phyloP scores from a whole-genome alignment of 2,113 vertebrate species.

The Amphiprion percula region DNA sequence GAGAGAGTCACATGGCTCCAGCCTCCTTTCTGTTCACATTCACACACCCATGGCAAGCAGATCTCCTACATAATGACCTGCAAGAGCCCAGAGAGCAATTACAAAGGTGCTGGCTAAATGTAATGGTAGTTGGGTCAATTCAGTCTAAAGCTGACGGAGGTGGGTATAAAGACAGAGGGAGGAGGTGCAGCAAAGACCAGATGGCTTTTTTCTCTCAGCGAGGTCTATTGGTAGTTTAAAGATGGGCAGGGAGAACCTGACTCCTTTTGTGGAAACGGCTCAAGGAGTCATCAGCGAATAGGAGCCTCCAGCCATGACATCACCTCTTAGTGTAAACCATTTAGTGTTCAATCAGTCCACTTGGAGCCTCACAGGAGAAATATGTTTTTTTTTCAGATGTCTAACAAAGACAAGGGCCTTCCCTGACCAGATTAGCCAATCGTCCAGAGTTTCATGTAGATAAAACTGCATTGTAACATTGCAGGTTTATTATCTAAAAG shows the following conservation, averaged over 20 bases:
- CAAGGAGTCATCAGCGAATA: conserved; percentile 70
- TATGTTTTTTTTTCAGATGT: conserved; percentile 39
- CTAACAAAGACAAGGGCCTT: conserved; percentile 52
- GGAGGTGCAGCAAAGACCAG: conserved; percentile 54
- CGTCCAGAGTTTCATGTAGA: conserved; percentile 3
- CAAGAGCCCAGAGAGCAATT: conserved; percentile 61
- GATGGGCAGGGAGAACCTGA: conserved; percentile 53
- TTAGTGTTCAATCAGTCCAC: conserved; percentile 73
- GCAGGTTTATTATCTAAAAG: neutral
- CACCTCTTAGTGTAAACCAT: conserved; percentile 71
- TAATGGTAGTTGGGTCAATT: conserved; percentile 62
- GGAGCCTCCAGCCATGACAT: conserved; percentile 68
- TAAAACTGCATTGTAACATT: neutral
- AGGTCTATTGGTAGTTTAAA: conserved; percentile 58
- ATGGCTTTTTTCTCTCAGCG: conserved; percentile 55
- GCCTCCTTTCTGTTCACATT: conserved; percentile 61
- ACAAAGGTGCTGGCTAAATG: conserved; percentile 69
- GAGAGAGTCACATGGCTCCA: conserved; percentile 66
- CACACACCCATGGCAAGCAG: conserved; percentile 60
- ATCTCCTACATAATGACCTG: conserved; percentile 62
- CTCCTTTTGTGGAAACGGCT: conserved; percentile 55
- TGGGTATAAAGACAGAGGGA: conserved; percentile 21
- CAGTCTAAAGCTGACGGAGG: conserved; percentile 58
- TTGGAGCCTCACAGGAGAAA: conserved; percentile 61
- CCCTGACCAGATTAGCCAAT: conserved; percentile 34